Evolutionary conservation across 2,113 vertebrate genomes (phyloP).

Genomic region (Grus americana): DNA sequence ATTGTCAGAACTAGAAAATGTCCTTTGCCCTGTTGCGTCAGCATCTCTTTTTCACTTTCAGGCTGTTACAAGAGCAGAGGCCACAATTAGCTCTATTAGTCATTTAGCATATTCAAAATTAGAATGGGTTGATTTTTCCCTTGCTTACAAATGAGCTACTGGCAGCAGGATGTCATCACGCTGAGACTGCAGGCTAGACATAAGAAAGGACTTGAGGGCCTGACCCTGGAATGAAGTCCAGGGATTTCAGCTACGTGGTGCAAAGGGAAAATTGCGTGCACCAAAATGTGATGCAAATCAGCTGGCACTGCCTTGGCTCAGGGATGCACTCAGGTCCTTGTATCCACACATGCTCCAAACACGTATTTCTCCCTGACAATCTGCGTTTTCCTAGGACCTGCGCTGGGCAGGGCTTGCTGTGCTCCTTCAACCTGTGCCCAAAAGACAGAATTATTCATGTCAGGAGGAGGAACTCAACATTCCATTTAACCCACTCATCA

Average conservation of each 20-base stretch:
- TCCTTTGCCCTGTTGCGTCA: not conserved
- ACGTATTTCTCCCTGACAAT: not conserved
- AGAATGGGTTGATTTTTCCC: not conserved
- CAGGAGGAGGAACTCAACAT: not conserved
- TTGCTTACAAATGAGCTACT: slow-evolving; percentile 2
- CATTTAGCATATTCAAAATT: slow-evolving; percentile 32
- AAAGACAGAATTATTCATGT: not conserved
- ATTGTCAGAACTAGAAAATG: not conserved
- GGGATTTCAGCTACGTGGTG: not conserved
- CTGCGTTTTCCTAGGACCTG: not conserved
- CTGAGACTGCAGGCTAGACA: not conserved
- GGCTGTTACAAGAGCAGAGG: slow-evolving; percentile 2
- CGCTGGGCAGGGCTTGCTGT: rapidly evolving
- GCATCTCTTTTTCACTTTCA: not conserved
- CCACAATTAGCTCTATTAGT: slow-evolving; percentile 29
- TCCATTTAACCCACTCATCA: not conserved
- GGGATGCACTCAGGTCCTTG: not conserved
- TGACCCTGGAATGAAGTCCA: not conserved
- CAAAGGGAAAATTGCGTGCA: not conserved
- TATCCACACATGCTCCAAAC: rapidly evolving
- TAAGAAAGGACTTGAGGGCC: not conserved
- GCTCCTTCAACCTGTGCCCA: not conserved
- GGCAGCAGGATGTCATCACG: not conserved
- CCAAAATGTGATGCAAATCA: not conserved
- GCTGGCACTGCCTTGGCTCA: not conserved